Evolutionary conservation across 2,113 vertebrate species (phyloP), one percentile per base, ranked within the genome.

Genomic region (Xenopus tropicalis): DNA sequence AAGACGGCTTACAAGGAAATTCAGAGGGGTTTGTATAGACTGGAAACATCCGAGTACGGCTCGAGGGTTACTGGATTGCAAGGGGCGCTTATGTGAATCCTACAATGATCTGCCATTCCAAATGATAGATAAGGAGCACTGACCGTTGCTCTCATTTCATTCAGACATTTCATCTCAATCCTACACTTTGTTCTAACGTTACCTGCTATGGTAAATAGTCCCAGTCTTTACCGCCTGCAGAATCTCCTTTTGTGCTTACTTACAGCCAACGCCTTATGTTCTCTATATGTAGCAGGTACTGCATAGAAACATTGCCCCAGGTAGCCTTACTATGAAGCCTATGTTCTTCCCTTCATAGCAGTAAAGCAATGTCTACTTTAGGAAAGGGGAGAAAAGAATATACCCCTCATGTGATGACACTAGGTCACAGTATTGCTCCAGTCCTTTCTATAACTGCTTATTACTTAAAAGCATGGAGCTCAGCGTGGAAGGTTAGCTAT

Each of bases 1-100:
- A 94, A 96, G 92, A 95, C 90, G 82, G 88, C 85, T 89, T 90
- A 90, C 85, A 83, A 86, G 89, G 90, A 91, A 91, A 92, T 90
- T 86, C 84, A 84, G 85, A 91, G 86, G 88, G 87, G 89, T 78
- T 85, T 85, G 59, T 83, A 86, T 85, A 86, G 87, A 79, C 80
- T 80, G 80, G 77, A 78, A 79, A 84, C 80, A 77, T n/a, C n/a
- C n/a, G n/a, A n/a, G n/a, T n/a, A n/a, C n/a, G n/a, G n/a, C n/a
- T n/a, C n/a, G n/a, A n/a, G n/a, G n/a, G n/a, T n/a, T n/a, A n/a
- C 80, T 81, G 71, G 77, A 17, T 51, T 42, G 29, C 2, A 7
- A 37, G 29, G 29, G 29, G 29, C 29, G 29, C 29, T 37, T 3
- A 9, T 6, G n/a, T 37, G 29, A 37, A 37, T 37, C 29, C 29